Evolutionary conservation across 1,140 invertebrate genomes (phyloP), one percentile per base, ranked within the genome.

Genomic region (Choristoneura fumiferana): DNA sequence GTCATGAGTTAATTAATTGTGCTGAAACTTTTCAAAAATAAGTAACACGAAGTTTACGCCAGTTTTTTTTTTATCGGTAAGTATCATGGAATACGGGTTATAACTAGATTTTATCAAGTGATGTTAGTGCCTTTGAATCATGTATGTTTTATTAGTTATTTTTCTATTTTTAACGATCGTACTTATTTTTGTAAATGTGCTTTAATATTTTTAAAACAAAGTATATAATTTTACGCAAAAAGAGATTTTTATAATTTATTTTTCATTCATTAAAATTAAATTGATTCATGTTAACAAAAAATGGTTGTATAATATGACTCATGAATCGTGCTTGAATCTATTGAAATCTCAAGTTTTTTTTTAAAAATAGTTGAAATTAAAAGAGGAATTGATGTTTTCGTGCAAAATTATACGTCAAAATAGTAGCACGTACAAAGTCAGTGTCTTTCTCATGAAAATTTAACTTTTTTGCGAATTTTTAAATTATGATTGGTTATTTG

Each of bases 91-190:
- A 10, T 15, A 12, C n/a, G 22, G n/a, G 43, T 29, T n/a, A 17
- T 29, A 12, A 12, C 12, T 22, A n/a, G 22, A 12, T 6, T 49
- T 49, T 49, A 49, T 49, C 10, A 29, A 49, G 43, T 49, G 43
- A 49, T 49, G 43, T 49, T 49, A 49, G 43, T 49, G 43, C 43
- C 43, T 49, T 45, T 45, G 17, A 22, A 12, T 18, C 43, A 12
- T 49, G 18, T 49, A 49, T 49, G 10, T 33, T 33, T 9, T 49
- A 22, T 14, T 12, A 49, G 12, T 45, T 10, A 45, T 45, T 45
- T 15, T 45, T n/a, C 15, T 18, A 45, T 10, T 18, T 22, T 22
- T 45, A 45, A 4, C 9, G n/a, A 45, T 10, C 35, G 8, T 18
- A 45, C 18, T 22, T 18, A 15, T 15, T 43, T 15, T 13, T 43